Conservation (phyloP, 92 coral and sea anemone genomes). For the Zoanthus sansibaricus region DNA sequence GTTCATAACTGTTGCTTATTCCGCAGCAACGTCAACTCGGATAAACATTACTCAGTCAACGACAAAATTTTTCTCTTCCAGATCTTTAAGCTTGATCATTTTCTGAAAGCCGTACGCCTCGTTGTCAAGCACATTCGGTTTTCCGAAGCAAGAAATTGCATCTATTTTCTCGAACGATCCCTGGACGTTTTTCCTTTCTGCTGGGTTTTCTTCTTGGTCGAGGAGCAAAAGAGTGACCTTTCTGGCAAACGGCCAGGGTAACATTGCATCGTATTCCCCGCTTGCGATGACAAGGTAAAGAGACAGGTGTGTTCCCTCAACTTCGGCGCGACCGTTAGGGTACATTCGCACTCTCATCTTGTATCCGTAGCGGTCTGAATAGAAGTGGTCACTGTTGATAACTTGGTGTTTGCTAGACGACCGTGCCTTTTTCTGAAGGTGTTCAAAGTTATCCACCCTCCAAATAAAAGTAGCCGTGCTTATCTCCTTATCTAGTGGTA, state of each 20-base stretch:
- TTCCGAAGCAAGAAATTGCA: background rate
- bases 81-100: constrained; percentile 7
- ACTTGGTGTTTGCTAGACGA: constrained; percentile 58
- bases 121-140: constrained; percentile 26
- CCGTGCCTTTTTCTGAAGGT: constrained; percentile 22
- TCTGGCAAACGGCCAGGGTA: constrained; percentile 90
- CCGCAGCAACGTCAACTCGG: constrained; percentile 18
- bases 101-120: constrained; percentile 33
- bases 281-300: constrained; percentile 81
- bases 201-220: constrained; percentile 64
- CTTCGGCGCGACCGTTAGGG: constrained; percentile 84
- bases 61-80: background rate
- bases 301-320: constrained; percentile 79
- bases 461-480: constrained; percentile 29
- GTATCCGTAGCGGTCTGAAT: constrained; percentile 81
- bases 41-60: constrained; percentile 19
- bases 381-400: constrained; percentile 87
- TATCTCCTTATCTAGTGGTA: background rate
- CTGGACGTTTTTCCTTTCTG: constrained; percentile 3
- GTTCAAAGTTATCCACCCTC: constrained; percentile 12
- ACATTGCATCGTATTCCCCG: constrained; percentile 86
- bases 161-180: background rate
- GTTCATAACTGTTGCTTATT: background rate
- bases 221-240: constrained; percentile 77
- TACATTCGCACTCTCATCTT: constrained; percentile 84